A percentile compares a stretch with the other conserved stretches of the same genome.
Conservation (phyloP, 2,113 vertebrate genomes). For the Tyrannus savana region DNA sequence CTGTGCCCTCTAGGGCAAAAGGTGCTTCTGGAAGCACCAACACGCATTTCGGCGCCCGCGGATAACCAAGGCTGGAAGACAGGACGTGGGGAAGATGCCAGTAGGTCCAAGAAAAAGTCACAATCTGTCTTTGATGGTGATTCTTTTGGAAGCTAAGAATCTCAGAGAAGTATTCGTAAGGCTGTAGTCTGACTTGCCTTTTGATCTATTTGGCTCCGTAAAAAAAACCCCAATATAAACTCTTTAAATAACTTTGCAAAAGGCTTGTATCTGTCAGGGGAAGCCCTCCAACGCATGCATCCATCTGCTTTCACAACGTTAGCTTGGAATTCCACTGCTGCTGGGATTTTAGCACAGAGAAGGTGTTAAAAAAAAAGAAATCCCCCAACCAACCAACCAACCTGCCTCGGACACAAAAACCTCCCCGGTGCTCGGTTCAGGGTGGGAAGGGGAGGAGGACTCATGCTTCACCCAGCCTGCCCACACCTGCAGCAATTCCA, state of each 20-base stretch:
- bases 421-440: accelerated
- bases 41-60: accelerated
- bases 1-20: not conserved
- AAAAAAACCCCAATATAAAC: not conserved
- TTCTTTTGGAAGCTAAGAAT: not conserved
- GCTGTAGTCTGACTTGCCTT: slow-evolving; percentile 9
- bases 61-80: slow-evolving; percentile 22
- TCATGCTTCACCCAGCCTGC: not conserved
- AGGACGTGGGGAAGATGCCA: not conserved
- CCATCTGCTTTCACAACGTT: not conserved
- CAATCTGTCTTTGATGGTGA: not conserved
- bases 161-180: not conserved
- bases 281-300: not conserved
- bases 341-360: not conserved
- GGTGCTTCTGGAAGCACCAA: not conserved
- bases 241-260: not conserved
- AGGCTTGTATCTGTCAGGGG: not conserved
- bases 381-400: not conserved
- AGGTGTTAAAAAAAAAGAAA: not conserved
- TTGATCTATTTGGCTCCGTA: slow-evolving; percentile 39
- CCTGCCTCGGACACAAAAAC: not conserved
- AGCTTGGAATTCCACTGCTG: not conserved
- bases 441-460: not conserved
- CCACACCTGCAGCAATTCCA: not conserved
- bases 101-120: not conserved